phyloP scores from a whole-genome alignment of 2,113 vertebrate genomes.

The Cyrtonyx montezumae region DNA sequence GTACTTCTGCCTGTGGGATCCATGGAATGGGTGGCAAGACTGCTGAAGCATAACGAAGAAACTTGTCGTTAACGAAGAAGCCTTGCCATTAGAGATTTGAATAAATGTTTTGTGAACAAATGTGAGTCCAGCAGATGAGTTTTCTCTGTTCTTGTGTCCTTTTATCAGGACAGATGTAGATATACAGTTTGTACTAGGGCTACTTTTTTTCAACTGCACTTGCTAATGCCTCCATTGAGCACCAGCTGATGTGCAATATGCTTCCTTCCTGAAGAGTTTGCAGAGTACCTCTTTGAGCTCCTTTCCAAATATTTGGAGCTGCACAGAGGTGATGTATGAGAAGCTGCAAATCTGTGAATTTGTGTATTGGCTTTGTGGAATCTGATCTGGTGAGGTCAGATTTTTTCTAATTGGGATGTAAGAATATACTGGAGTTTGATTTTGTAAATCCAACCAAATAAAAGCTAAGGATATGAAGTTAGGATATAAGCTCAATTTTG shows the following conservation, averaged over 20 bases:
- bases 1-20: neutral
- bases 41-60: neutral
- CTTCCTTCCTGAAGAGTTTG: neutral
- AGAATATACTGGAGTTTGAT: neutral
- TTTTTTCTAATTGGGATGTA: neutral
- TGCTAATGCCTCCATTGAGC: neutral
- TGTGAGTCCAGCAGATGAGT: neutral
- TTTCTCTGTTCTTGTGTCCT: neutral
- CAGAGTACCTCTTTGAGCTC: neutral
- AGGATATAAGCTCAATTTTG: neutral
- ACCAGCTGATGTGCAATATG: neutral
- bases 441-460: neutral
- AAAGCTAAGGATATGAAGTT: neutral
- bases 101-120: neutral
- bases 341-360: neutral
- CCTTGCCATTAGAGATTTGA: neutral
- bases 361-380: neutral
- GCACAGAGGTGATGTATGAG: neutral
- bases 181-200: neutral
- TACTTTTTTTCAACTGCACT: neutral
- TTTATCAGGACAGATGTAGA: neutral
- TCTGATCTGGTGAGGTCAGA: neutral
- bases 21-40: neutral
- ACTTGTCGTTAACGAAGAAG: no score
- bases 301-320: neutral